Evolutionary conservation across 2,113 vertebrate species (phyloP).

Genomic region (Rhea pennata): DNA sequence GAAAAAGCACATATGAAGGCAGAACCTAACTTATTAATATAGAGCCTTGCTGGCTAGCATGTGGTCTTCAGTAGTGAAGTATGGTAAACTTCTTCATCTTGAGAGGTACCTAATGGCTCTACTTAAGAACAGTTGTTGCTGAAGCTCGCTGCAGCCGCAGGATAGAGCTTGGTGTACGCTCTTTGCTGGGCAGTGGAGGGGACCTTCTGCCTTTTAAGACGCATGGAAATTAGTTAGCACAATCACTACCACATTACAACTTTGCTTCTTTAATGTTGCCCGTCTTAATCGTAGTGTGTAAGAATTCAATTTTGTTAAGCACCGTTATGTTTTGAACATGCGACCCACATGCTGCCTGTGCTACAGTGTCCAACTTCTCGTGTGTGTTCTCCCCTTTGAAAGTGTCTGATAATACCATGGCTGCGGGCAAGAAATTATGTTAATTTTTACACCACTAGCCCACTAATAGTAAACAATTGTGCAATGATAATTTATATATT

Average conservation of each 20-base stretch:
- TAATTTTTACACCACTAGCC: background rate
- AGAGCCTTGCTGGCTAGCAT: too few relatives aligned
- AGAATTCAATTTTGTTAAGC: background rate
- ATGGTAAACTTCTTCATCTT: background rate
- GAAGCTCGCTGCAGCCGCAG: background rate
- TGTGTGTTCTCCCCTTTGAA: background rate
- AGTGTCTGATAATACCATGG: rapidly evolving
- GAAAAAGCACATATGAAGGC: background rate
- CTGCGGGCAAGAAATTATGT: background rate
- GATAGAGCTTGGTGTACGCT: background rate
- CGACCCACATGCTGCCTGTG: rapidly evolving
- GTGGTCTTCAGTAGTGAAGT: rapidly evolving
- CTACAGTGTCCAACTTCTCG: background rate
- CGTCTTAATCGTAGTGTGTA: background rate
- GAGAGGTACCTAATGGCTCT: rapidly evolving
- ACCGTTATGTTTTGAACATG: background rate
- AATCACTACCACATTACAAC: rapidly evolving
- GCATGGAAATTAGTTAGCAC: rapidly evolving
- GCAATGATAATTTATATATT: background rate
- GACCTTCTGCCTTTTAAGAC: background rate
- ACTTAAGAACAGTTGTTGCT: background rate
- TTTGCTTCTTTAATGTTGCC: background rate
- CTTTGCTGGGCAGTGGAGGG: background rate
- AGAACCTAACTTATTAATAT: background rate
- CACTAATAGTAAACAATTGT: background rate